Evolutionary conservation across 2,888 invertebrate species (phyloP).

Genomic region (Chrysolina oricalcia): DNA sequence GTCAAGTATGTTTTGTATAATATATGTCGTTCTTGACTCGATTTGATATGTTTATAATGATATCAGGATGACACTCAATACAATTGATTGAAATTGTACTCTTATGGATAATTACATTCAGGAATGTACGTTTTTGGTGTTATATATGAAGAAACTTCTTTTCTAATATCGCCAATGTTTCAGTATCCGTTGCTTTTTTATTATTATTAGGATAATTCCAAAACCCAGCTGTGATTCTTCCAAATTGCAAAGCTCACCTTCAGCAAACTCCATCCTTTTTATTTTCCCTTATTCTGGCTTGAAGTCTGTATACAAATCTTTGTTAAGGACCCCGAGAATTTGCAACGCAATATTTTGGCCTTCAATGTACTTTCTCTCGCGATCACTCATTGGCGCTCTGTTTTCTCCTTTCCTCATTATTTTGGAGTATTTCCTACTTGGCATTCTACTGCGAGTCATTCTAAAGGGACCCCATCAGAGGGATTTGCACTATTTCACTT

Average conservation of each 20-base stretch:
- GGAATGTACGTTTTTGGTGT: no score
- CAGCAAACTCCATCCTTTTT: neutral
- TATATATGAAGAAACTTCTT: no score
- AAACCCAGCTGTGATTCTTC: neutral
- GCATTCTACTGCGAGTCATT: neutral
- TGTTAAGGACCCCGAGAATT: neutral
- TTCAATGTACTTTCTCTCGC: neutral
- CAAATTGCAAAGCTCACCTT: neutral
- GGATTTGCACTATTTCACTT: neutral
- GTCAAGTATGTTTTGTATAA: no score
- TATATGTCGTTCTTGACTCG: no score
- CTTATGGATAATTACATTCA: no score
- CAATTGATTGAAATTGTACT: no score
- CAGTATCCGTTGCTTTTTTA: no score
- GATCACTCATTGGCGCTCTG: neutral
- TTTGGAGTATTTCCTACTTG: neutral
- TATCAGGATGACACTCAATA: no score
- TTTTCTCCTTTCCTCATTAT: slow-evolving; percentile 8
- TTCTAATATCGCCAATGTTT: no score
- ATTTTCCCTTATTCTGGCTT: neutral
- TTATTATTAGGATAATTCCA: no score
- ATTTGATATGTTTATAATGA: no score
- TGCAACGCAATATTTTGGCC: neutral
- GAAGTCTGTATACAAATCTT: neutral
- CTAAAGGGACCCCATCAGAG: neutral